Conservation (phyloP, 2,113 vertebrate genomes). For the Sula dactylatra region DNA sequence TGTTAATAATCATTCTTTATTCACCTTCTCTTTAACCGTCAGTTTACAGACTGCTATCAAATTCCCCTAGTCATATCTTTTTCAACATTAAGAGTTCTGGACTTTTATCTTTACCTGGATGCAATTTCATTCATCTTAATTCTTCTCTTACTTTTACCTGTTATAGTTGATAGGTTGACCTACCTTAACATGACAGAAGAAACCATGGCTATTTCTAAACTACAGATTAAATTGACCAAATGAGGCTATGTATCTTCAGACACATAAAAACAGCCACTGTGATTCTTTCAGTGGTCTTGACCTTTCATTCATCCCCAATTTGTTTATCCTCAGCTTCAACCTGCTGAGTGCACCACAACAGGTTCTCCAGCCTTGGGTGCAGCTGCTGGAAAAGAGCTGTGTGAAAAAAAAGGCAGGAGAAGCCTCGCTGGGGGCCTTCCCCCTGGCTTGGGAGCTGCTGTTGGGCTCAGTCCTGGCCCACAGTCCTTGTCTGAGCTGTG, state of each 20-base stretch:
- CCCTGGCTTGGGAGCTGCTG: background rate
- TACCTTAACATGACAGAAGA: background rate
- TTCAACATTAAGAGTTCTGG: background rate
- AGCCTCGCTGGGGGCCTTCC: rapidly evolving
- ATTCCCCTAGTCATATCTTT: background rate
- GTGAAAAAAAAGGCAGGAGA: background rate
- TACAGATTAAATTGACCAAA: background rate
- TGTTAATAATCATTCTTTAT: background rate
- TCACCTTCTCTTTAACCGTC: background rate
- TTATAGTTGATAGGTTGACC: background rate
- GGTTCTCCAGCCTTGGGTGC: background rate
- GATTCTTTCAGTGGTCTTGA: background rate
- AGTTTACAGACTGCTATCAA: background rate
- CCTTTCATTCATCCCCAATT: background rate
- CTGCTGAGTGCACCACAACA: background rate
- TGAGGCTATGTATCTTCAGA: background rate
- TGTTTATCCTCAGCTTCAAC: background rate
- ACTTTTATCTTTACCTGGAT: background rate
- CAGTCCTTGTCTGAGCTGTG: background rate
- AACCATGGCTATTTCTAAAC: background rate
- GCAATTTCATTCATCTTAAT: background rate
- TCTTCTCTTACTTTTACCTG: background rate
- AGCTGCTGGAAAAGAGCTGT: background rate
- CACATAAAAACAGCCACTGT: background rate
- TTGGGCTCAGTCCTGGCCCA: background rate